phyloP scores from a whole-genome alignment of 1,140 invertebrate species.

The Physella acuta region DNA sequence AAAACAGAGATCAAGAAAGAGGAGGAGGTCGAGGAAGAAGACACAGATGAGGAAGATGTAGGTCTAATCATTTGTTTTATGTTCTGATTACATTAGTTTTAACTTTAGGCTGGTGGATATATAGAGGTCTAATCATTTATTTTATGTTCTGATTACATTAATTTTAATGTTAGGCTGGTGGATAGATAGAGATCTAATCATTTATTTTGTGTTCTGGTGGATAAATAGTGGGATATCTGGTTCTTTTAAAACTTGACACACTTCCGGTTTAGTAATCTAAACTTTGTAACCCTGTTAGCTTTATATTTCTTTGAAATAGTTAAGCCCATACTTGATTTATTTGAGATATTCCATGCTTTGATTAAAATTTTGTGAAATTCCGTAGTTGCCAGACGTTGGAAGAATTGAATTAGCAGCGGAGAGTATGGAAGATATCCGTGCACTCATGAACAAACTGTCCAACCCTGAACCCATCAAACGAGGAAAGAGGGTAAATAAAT shows the following conservation, averaged over 20 bases:
- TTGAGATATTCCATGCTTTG: neutral
- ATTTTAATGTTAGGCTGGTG: too few species aligned
- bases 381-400: slow-evolving; percentile 15
- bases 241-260: too few species aligned
- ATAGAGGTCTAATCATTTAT: neutral
- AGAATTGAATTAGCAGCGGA: slow-evolving; percentile 19
- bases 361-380: neutral
- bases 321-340: too few species aligned
- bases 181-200: too few species aligned
- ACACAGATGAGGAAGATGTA: slow-evolving; percentile 16
- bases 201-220: too few species aligned
- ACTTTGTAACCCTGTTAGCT: too few species aligned
- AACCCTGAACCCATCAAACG: slow-evolving; percentile 26
- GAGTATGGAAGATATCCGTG: slow-evolving; percentile 19
- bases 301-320: too few species aligned
- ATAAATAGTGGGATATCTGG: too few species aligned
- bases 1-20: neutral
- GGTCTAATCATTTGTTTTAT: neutral
- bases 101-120: neutral
- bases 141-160: too few species aligned
- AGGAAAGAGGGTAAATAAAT: slow-evolving; percentile 35
- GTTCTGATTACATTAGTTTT: neutral
- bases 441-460: slow-evolving; percentile 17
- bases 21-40: neutral
- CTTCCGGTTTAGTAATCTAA: too few species aligned